Evolutionary conservation across 2,888 invertebrate species (phyloP).

Genomic region (Anarsia innoxiella): DNA sequence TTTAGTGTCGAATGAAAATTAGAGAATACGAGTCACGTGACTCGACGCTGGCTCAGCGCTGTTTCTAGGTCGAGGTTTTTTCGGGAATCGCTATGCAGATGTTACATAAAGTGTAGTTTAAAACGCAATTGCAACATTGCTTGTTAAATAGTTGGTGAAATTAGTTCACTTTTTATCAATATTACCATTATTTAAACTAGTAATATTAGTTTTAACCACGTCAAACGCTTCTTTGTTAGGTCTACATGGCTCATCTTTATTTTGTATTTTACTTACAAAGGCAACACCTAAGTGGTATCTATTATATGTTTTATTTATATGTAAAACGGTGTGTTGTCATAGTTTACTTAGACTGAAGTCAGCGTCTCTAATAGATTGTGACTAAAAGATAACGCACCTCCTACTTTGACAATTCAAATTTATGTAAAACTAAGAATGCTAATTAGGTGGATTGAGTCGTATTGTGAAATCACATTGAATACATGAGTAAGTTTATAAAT

Average conservation of each 20-base stretch:
- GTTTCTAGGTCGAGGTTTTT: too few relatives aligned
- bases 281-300: too few relatives aligned
- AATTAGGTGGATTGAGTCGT: neutral
- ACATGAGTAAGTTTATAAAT: too few relatives aligned
- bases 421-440: neutral
- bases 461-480: neutral
- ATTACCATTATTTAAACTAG: neutral
- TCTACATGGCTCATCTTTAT: neutral
- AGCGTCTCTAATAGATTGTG: constrained; percentile 29
- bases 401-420: neutral
- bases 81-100: neutral
- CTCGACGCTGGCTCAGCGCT: too few relatives aligned
- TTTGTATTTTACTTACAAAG: neutral
- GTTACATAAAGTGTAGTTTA: constrained; percentile 23
- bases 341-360: constrained; percentile 37
- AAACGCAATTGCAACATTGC: constrained; percentile 7
- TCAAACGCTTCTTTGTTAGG: too few relatives aligned
- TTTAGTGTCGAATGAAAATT: too few relatives aligned
- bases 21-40: too few relatives aligned
- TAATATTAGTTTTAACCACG: too few relatives aligned
- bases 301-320: too few relatives aligned
- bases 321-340: too few relatives aligned
- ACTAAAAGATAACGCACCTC: constrained; percentile 22
- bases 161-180: constrained; percentile 1
- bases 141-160: constrained; percentile 3